A percentile compares a stretch with the other conserved stretches of the same genome.
Conservation (phyloP, 1,140 invertebrate genomes). For the Diplogasteroides magnus region DNA sequence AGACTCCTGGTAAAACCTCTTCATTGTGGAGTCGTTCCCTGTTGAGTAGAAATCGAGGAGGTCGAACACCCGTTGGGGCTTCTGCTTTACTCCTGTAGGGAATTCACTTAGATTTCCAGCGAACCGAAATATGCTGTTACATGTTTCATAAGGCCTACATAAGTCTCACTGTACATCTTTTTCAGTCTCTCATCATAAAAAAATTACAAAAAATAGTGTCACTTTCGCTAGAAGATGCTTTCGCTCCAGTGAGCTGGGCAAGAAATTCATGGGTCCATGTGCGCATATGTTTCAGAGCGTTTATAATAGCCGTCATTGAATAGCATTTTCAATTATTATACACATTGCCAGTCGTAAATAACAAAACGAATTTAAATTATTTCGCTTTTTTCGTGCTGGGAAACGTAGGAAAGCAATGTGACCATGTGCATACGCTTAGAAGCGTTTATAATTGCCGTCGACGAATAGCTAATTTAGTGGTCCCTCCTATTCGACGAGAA, state of each 20-base stretch:
- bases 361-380: neutral
- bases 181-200: no score
- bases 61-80: neutral
- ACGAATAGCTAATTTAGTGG: neutral
- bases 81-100: neutral
- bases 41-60: neutral
- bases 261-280: no score
- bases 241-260: no score
- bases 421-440: neutral
- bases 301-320: no score
- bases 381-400: neutral
- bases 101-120: neutral
- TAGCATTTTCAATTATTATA: no score
- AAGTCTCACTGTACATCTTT: neutral
- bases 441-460: neutral
- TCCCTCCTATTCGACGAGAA: neutral
- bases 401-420: neutral
- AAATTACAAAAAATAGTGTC: no score
- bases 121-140: neutral
- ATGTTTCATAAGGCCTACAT: neutral
- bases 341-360: no score
- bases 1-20: no score
- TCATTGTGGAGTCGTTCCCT: no score
- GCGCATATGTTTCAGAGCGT: no score
- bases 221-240: no score